Evolutionary conservation across 2,888 invertebrate genomes (phyloP).

Genomic region (Scaptomyza cyrtandrae): DNA sequence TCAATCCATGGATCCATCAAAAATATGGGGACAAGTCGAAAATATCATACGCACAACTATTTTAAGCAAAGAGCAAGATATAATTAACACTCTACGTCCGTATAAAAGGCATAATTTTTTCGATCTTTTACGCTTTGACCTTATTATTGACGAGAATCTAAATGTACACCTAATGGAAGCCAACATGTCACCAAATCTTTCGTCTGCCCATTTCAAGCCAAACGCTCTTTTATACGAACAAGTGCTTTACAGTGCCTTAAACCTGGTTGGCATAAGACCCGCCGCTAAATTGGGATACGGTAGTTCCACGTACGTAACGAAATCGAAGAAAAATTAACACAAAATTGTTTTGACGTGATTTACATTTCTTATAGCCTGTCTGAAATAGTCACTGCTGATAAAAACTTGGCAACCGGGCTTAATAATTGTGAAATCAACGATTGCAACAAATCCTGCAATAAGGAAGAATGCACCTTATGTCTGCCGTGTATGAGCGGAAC

Average conservation of each 20-base stretch:
- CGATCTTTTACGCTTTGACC: slow-evolving; percentile 97
- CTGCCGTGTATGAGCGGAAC: slow-evolving; percentile 89
- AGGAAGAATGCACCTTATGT: slow-evolving; percentile 91
- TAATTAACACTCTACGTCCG: slow-evolving; percentile 87
- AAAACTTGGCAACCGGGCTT: slow-evolving; percentile 91
- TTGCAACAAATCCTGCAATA: slow-evolving; percentile 88
- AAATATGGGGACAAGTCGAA: slow-evolving; percentile 92
- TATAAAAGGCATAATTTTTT: slow-evolving; percentile 90
- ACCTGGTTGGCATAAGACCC: slow-evolving; percentile 89
- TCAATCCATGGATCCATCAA: slow-evolving; percentile 89
- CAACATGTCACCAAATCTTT: slow-evolving; percentile 99
- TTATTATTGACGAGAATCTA: slow-evolving; percentile 94
- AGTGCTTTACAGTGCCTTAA: slow-evolving; percentile 93
- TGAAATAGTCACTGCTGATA: slow-evolving; percentile 90
- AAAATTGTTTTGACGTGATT: not conserved
- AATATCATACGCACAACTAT: slow-evolving; percentile 90
- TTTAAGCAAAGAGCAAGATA: slow-evolving; percentile 89
- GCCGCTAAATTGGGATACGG: slow-evolving; percentile 36
- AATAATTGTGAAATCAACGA: slow-evolving; percentile 87
- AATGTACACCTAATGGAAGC: slow-evolving; percentile 96
- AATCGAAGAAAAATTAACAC: not conserved
- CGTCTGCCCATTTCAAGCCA: slow-evolving; percentile 95
- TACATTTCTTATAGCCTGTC: slow-evolving; percentile 83
- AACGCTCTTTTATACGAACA: slow-evolving; percentile 96
- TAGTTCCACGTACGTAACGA: slow-evolving; percentile 33